Base-by-base conservation (phyloP, 2,888 invertebrate genomes). In the Petrophora chlorosata region DNA sequence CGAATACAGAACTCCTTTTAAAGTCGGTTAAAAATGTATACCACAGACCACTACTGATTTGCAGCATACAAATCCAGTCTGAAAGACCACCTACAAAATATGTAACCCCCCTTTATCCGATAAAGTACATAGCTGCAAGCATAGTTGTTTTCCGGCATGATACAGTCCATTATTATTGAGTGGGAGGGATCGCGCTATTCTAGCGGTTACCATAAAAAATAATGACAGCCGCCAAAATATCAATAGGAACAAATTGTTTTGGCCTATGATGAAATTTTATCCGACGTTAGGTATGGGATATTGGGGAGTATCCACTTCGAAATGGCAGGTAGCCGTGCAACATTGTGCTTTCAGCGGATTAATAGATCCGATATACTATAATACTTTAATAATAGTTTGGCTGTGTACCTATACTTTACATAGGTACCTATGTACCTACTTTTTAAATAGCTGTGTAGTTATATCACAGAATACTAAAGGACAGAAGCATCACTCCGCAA, bases 171-270 rank as follows among this genome's bases (percentile, higher is more conserved):
- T 67, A 62, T 63, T 67, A 62, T 65, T 53, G 67, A 61, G 60
- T 53, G 46, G 50, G 44, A 50, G 61, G 69, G 73, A 61, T 56
- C 62, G 66, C 63, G 65, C 55, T 65, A 71, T 67, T 63, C 57
- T 60, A 59, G 64, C 66, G 67, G 65, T 76, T 70, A 74, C 47
- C 77, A 60, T 77, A 76, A 77, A 77, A 77, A 73, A 64, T 76
- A 72, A 77, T 70, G 72, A 54, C 43, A 39, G 54, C 42, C 56
- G 61, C 65, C 65, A 65, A 63, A 63, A 65, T 67, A 74, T 57
- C 73, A 70, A 71, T 68, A 65, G 58, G 61, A 51, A 65, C 67
- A 69, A 72, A 67, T 68, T 66, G 68, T 69, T 73, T 63, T 59
- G 53, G 59, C 61, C 59, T 62, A 63, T 60, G 62, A 69, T 71